Percentiles rank a stretch among this genome's conserved stretches.
These are phyloP conservation scores for Micrastur ruficollis DNA, from an alignment of 2,797 vertebrate species.

Conservation along the genomic window DNA sequence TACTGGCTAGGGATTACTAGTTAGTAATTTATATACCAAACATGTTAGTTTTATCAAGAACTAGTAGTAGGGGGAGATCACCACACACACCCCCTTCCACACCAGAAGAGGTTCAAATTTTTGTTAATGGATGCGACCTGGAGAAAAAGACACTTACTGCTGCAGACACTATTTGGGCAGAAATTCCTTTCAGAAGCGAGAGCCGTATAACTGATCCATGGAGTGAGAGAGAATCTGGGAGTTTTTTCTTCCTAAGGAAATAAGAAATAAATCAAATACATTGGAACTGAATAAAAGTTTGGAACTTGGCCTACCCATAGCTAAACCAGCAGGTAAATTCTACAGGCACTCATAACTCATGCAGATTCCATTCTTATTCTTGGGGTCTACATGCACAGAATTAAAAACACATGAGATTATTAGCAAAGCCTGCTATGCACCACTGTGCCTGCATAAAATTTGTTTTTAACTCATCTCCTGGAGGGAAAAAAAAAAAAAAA, in stretches of 20 bases:
- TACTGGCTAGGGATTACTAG: neutral
- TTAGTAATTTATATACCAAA: neutral
- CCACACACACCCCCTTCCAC: neutral
- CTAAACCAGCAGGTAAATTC: neutral
- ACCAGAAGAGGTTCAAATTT: neutral
- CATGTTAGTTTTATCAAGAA: neutral
- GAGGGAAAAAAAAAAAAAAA: neutral
- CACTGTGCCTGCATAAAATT: neutral
- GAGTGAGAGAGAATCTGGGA: constrained; percentile 75
- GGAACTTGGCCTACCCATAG: neutral
- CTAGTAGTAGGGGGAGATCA: accelerated
- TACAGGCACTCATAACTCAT: neutral
- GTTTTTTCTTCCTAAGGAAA: constrained; percentile 75
- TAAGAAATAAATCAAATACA: neutral
- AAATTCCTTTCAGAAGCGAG: constrained; percentile 92
- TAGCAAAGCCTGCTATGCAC: neutral
- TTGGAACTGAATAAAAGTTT: neutral
- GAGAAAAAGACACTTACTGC: constrained; percentile 81
- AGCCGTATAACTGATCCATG: constrained; percentile 93
- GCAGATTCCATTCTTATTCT: neutral
- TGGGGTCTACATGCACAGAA: neutral
- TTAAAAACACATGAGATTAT: neutral
- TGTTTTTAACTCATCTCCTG: neutral
- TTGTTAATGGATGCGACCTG: neutral
- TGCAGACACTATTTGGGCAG: constrained; percentile 95